A percentile compares a stretch with the other conserved stretches of the same genome.
Evolutionary conservation across 2,113 vertebrate genomes (phyloP).

Genomic region (Cariama cristata): DNA sequence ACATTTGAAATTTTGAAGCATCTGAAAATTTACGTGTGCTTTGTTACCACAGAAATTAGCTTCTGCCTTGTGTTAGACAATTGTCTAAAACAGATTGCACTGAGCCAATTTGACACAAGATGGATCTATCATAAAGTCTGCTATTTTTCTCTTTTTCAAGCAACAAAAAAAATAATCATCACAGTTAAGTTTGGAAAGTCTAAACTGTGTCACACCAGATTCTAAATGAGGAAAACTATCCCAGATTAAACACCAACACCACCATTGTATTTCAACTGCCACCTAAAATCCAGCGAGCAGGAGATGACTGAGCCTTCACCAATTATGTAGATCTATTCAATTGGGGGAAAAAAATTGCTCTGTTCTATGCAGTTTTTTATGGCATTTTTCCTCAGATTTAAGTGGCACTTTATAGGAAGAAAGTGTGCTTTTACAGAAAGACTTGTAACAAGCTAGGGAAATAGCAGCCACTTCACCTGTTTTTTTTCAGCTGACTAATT

Average conservation of each 20-base stretch:
- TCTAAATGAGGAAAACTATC: background rate
- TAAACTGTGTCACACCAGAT: background rate
- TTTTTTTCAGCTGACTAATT: slow-evolving; percentile 22
- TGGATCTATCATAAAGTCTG: background rate
- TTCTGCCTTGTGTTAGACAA: background rate
- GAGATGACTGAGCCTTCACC: background rate
- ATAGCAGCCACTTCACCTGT: background rate
- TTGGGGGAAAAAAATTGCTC: background rate
- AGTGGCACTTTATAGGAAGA: background rate
- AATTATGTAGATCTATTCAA: background rate
- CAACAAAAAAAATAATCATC: background rate
- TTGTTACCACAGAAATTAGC: background rate
- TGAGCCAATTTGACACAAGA: background rate
- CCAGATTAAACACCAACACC: background rate
- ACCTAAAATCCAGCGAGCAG: background rate
- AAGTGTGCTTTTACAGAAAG: background rate
- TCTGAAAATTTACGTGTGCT: background rate
- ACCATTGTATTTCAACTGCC: background rate
- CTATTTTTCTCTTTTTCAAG: background rate
- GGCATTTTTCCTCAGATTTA: background rate
- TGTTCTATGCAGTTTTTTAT: background rate
- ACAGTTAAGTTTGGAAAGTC: background rate
- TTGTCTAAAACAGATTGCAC: background rate
- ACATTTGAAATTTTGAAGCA: background rate
- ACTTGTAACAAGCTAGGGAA: background rate